Evolutionary conservation across 2,888 invertebrate species (phyloP), one percentile per base, ranked within the genome.

Genomic region (Oscheius myriophilus): DNA sequence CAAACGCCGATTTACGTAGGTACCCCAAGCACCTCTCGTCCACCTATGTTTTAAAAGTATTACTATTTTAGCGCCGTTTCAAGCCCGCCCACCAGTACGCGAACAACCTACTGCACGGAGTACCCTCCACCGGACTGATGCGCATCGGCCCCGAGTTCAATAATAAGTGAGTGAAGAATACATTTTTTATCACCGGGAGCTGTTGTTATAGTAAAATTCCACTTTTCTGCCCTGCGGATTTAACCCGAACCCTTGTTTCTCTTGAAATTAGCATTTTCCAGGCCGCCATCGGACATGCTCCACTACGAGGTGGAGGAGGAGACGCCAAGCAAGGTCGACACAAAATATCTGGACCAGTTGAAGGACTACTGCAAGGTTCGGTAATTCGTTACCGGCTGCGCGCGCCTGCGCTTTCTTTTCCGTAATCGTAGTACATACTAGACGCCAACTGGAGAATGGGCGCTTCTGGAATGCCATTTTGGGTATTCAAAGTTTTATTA

Each of bases 81-180:
- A 55, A 58, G 21, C 70, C 72, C 6, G 54, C 78, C 12, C 69
- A 73, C 12, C 69, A 72, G 41, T 75, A 80, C 65, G 78, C 80
- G 6, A 71, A 75, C 53, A 76, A 82, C 58, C 77, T 82, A 46
- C 67, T 79, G 11, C 68, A 78, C 52, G 76, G 76, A 9, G 72
- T 77, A 18, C 80, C 82, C 11, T 73, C 77, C 9, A 75, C 73
- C 11, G 82, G 82, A 11, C 72, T 66, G 25, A 71, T 74, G 65
- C 69, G 72, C 18, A 42, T 80, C 41, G 71, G 67, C 49, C 75
- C 79, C 6, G 72, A 77, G 26, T 59, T 76, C 25, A 66, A 71
- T 12, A 69, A 71, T 16, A 41, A 68, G 78, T 78, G 25, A 42
- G 54, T 23, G 11, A 16, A 57, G 11, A 14, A 33, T 12, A 9